Conservation (phyloP, 2,113 vertebrate genomes). For the Gila orcuttii region DNA sequence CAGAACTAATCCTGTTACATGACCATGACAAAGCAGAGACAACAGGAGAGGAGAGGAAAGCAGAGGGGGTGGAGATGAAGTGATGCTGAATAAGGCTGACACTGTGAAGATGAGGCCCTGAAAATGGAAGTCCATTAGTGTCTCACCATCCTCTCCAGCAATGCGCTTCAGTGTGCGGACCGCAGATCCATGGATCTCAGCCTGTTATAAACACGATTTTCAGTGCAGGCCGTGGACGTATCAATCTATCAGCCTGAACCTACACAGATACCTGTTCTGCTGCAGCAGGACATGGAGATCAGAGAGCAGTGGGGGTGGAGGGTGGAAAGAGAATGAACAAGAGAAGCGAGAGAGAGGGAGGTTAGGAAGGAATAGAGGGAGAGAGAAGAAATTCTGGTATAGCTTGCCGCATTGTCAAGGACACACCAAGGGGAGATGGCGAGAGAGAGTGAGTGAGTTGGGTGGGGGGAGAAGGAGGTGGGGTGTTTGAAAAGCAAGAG, state of each 20-base stretch:
- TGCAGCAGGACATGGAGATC: constrained; percentile 65
- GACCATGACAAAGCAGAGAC: constrained; percentile 49
- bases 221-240: constrained; percentile 42
- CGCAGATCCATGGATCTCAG: constrained; percentile 22
- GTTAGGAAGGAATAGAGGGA: constrained; percentile 43
- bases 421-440: constrained; percentile 81
- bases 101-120: constrained; percentile 57
- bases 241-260: constrained; percentile 42
- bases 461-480: constrained; percentile 54
- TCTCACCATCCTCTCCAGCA: constrained; percentile 35
- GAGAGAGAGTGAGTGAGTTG: constrained; percentile 51
- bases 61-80: constrained; percentile 45
- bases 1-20: constrained; percentile 39
- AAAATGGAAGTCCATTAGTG: constrained; percentile 57
- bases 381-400: constrained; percentile 72
- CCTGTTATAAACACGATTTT: constrained; percentile 45
- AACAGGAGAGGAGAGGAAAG: constrained; percentile 45
- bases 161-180: neutral
- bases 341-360: constrained; percentile 41
- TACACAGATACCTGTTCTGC: constrained; percentile 64
- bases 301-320: constrained; percentile 54
- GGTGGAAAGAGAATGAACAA: constrained; percentile 47
- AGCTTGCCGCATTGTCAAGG: constrained; percentile 85
- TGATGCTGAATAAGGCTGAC: constrained; percentile 54
- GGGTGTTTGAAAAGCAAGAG: constrained; percentile 40